phyloP scores from a whole-genome alignment of 2,113 vertebrate species.

The Festucalex cinctus region DNA sequence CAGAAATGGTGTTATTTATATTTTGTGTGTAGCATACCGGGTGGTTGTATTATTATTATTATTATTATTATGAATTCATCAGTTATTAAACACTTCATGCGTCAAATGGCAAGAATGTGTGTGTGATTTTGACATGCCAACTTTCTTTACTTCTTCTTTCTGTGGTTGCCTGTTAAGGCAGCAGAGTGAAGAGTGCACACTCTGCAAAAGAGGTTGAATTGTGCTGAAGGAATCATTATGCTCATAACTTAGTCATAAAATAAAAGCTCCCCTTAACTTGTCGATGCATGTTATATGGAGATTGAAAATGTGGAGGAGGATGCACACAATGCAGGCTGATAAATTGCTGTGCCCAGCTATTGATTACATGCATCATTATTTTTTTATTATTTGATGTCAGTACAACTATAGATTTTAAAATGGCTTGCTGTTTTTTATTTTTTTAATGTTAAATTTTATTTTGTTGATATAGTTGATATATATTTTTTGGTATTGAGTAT shows the following conservation, averaged over 20 bases:
- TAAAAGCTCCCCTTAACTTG: slow-evolving; percentile 28
- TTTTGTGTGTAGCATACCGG: not conserved
- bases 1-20: not conserved
- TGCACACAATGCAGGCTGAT: not conserved
- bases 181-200: not conserved
- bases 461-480: too few species aligned
- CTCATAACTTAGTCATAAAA: slow-evolving; percentile 33
- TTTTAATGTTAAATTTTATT: not conserved
- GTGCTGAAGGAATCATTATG: slow-evolving; percentile 34
- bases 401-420: not conserved
- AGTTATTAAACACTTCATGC: not conserved
- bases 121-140: not conserved
- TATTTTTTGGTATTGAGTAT: not conserved
- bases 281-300: not conserved
- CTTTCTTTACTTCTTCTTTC: not conserved
- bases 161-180: not conserved
- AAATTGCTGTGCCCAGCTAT: not conserved
- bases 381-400: not conserved
- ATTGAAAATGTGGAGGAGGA: not conserved
- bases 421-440: not conserved
- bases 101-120: not conserved
- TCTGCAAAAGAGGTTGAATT: slow-evolving; percentile 18
- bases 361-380: not conserved
- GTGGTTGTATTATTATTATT: not conserved
- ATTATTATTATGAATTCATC: not conserved